Percentiles rank a stretch among this genome's conserved stretches.
phyloP scores from a whole-genome alignment of 2,797 vertebrate genomes.

The Coilia nasus region DNA sequence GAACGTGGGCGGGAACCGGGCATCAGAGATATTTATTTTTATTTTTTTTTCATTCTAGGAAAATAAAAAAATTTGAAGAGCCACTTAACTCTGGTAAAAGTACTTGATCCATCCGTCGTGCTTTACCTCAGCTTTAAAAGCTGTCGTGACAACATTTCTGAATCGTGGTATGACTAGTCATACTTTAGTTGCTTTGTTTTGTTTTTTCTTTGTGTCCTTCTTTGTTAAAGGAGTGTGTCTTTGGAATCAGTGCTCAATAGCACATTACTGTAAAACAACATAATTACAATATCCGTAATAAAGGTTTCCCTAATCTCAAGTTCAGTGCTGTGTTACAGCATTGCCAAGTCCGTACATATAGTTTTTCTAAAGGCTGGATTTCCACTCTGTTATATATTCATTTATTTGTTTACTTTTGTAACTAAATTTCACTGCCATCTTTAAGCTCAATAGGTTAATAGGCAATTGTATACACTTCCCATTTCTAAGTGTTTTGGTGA shows the following conservation, averaged over 20 bases:
- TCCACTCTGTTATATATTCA: background rate
- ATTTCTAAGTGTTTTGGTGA: background rate
- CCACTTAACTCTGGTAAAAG: constrained; percentile 33
- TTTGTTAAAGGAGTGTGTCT: background rate
- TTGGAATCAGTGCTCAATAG: background rate
- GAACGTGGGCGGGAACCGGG: constrained; percentile 33
- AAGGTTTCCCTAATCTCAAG: background rate
- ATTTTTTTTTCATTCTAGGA: constrained; percentile 49
- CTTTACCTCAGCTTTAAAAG: background rate
- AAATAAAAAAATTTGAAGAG: constrained; percentile 57
- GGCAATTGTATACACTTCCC: background rate
- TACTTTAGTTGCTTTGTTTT: background rate
- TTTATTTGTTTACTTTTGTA: background rate
- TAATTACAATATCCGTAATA: background rate
- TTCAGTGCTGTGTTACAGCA: background rate
- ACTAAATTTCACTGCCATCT: background rate
- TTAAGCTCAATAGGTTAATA: background rate
- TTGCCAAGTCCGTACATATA: background rate
- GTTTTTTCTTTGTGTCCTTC: background rate
- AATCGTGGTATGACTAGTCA: background rate
- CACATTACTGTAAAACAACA: background rate
- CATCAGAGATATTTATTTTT: constrained; percentile 58
- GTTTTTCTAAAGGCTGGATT: background rate
- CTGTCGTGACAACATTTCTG: background rate
- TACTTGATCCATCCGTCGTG: background rate